Evolutionary conservation across 2,888 invertebrate genomes (phyloP).

Genomic region (Pachliopta kotzebuea): DNA sequence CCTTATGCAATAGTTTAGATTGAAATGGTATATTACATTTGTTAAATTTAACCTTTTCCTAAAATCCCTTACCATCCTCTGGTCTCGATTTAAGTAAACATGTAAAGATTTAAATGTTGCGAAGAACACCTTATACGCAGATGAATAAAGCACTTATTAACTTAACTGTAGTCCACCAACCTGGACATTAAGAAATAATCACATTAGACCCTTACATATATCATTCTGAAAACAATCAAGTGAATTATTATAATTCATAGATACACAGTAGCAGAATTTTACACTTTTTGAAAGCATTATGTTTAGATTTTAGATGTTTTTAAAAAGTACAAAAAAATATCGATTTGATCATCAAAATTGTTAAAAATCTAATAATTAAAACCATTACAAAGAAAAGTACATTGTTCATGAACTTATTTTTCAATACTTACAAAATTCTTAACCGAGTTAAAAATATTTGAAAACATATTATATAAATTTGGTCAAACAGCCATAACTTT

Average conservation of each 20-base stretch:
- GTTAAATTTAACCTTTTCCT: not conserved
- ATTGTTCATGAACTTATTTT: not conserved
- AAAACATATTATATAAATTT: constrained; percentile 5
- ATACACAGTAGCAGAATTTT: not conserved
- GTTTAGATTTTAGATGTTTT: not conserved
- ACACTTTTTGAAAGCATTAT: too few relatives aligned
- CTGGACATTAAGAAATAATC: constrained; percentile 1
- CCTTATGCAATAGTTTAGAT: not conserved
- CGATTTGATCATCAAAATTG: too few relatives aligned
- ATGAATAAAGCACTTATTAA: not conserved
- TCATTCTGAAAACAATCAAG: constrained; percentile 1
- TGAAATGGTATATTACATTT: not conserved
- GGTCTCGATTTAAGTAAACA: constrained; percentile 5
- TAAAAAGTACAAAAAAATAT: not conserved
- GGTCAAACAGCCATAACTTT: constrained; percentile 10
- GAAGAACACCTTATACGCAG: not conserved
- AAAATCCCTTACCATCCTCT: constrained; percentile 7
- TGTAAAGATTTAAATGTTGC: not conserved
- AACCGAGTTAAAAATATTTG: not conserved
- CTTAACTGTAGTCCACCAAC: not conserved
- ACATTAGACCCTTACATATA: constrained; percentile 7
- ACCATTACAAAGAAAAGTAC: not conserved
- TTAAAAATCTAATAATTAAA: too few relatives aligned
- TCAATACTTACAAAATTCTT: not conserved
- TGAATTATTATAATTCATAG: not conserved